phyloP scores from a whole-genome alignment of 2,113 vertebrate genomes.

The Syngnathus scovelli region DNA sequence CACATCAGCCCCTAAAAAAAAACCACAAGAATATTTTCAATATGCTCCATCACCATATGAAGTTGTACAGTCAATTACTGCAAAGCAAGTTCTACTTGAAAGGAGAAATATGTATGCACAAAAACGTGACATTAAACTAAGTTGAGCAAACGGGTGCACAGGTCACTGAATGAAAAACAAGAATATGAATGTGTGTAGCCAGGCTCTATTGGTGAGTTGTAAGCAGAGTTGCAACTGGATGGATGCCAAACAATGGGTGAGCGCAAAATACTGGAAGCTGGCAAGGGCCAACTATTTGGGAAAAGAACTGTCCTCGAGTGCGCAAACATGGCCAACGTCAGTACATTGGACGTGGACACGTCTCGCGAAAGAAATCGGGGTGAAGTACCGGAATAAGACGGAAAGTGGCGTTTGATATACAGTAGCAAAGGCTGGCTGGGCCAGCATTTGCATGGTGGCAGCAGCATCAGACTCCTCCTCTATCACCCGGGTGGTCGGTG shows the following conservation, averaged over 20 bases:
- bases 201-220: slow-evolving; percentile 35
- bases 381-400: neutral
- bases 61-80: neutral
- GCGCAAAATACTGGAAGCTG: slow-evolving; percentile 21
- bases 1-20: slow-evolving; percentile 69
- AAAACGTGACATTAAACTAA: neutral
- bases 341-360: neutral
- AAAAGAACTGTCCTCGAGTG: slow-evolving; percentile 9
- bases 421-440: slow-evolving; percentile 34
- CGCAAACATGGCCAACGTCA: neutral
- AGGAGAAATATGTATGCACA: neutral
- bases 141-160: neutral
- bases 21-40: slow-evolving; percentile 4
- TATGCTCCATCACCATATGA: neutral
- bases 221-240: slow-evolving; percentile 33
- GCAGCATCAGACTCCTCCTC: slow-evolving; percentile 55
- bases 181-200: neutral
- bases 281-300: slow-evolving; percentile 21
- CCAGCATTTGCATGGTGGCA: slow-evolving; percentile 46
- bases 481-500: slow-evolving; percentile 42
- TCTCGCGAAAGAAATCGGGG: neutral
- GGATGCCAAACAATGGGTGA: slow-evolving; percentile 46
- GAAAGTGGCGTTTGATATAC: slow-evolving; percentile 18
- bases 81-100: neutral
- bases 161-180: neutral